Conservation (phyloP, 2,113 vertebrate genomes). For the Sisor rabdophorus region DNA sequence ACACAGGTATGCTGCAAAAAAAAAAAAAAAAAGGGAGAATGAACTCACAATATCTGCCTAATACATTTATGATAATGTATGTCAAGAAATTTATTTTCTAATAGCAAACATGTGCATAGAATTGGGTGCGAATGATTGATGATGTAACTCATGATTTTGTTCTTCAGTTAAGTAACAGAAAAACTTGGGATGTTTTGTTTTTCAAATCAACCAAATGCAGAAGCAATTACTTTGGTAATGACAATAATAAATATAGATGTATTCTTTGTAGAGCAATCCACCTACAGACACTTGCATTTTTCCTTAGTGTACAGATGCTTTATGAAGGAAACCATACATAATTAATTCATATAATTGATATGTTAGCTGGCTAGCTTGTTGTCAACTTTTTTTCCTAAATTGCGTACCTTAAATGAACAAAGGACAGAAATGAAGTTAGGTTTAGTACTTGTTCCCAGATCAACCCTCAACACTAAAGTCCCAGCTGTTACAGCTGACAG, state of each 20-base stretch:
- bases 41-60: neutral
- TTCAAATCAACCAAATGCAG: neutral
- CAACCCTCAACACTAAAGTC: neutral
- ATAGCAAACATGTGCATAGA: neutral
- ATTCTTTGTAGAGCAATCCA: no score
- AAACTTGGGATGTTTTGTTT: neutral
- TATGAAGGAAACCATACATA: neutral
- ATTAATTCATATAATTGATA: no score
- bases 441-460: neutral
- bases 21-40: neutral
- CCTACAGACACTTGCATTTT: no score
- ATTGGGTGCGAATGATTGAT: neutral
- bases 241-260: neutral
- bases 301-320: no score
- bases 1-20: constrained; percentile 83
- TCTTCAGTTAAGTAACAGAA: neutral
- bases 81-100: neutral
- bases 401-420: neutral
- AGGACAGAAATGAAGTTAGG: neutral
- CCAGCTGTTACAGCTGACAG: constrained; percentile 28
- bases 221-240: neutral
- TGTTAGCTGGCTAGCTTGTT: neutral
- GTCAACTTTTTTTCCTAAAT: neutral
- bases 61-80: neutral
- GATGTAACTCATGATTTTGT: neutral